Percentiles rank a stretch among this genome's conserved stretches.
phyloP scores from a whole-genome alignment of 2,888 invertebrate species.

The Lobophora halterata region DNA sequence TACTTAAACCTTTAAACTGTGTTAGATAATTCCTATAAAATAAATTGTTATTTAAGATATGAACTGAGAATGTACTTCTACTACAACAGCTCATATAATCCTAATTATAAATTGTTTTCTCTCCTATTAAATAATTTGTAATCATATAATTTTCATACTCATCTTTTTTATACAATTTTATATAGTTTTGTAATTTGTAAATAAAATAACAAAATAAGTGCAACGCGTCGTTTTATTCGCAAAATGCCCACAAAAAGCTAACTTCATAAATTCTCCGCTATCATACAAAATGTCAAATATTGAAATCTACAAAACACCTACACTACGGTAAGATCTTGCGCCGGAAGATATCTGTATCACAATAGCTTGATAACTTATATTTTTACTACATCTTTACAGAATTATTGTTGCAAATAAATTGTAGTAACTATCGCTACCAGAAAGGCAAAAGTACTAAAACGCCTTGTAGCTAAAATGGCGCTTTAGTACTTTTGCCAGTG shows the following conservation, averaged over 20 bases:
- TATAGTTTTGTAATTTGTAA: slow-evolving; percentile 31
- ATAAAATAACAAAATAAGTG: slow-evolving; percentile 57
- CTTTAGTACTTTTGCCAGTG: no score
- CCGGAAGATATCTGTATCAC: slow-evolving; percentile 58
- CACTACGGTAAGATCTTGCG: slow-evolving; percentile 21
- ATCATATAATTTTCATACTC: slow-evolving; percentile 1
- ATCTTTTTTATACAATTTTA: not conserved
- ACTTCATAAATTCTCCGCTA: slow-evolving; percentile 71
- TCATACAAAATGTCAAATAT: slow-evolving; percentile 58
- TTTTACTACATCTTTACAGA: slow-evolving; percentile 14
- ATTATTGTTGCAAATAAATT: slow-evolving; percentile 14
- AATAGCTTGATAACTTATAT: slow-evolving; percentile 42
- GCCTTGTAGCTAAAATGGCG: no score
- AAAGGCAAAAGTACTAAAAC: no score
- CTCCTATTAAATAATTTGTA: not conserved
- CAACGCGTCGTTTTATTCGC: slow-evolving; percentile 72
- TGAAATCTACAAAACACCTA: slow-evolving; percentile 34
- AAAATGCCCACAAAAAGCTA: slow-evolving; percentile 79
- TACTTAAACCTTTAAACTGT: no score
- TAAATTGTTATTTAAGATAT: no score
- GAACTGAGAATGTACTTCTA: no score
- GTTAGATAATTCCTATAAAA: no score
- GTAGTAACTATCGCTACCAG: no score
- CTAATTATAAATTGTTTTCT: no score
- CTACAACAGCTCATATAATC: no score